A percentile compares a stretch with the other conserved stretches of the same genome.
Evolutionary conservation across 1,140 invertebrate genomes (phyloP).

Genomic region (Drosophila tristis): DNA sequence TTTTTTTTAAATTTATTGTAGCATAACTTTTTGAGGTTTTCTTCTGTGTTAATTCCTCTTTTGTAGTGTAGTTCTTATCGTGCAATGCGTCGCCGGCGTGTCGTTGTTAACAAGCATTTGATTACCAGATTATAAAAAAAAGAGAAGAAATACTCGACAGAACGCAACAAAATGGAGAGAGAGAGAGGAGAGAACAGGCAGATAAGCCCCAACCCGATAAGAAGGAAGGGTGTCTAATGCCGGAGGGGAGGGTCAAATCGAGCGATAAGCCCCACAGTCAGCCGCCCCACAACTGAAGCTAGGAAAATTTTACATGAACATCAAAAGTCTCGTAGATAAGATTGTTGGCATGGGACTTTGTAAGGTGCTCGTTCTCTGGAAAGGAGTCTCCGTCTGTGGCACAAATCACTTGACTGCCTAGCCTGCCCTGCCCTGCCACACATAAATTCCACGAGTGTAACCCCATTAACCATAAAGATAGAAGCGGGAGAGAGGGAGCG

Average conservation of each 20-base stretch:
- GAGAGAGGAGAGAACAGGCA: conserved; percentile 18
- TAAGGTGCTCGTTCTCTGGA: neutral
- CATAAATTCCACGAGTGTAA: conserved; percentile 41
- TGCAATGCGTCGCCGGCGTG: conserved; percentile 11
- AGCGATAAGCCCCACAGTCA: conserved; percentile 29
- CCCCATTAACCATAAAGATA: too few relatives aligned
- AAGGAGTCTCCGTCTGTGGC: conserved; percentile 27
- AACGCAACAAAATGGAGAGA: conserved; percentile 40
- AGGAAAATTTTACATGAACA: conserved; percentile 60
- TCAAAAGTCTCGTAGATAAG: conserved; percentile 47
- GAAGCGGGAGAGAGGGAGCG: neutral
- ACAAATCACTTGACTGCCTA: conserved; percentile 21
- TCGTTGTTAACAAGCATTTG: conserved; percentile 71
- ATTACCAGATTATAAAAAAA: conserved; percentile 75
- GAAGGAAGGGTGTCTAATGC: conserved; percentile 32
- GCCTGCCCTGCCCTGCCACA: neutral
- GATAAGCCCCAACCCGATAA: conserved; percentile 49
- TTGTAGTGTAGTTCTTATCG: conserved; percentile 61
- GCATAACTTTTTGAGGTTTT: conserved; percentile 55
- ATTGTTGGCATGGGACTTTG: conserved; percentile 32
- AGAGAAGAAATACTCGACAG: conserved; percentile 20
- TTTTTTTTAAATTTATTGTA: conserved; percentile 69
- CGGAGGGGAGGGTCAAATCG: neutral
- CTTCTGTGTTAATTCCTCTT: conserved; percentile 38
- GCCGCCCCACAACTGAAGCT: conserved; percentile 14